phyloP scores from a whole-genome alignment of 2,113 vertebrate genomes.

The Callorhinus ursinus region DNA sequence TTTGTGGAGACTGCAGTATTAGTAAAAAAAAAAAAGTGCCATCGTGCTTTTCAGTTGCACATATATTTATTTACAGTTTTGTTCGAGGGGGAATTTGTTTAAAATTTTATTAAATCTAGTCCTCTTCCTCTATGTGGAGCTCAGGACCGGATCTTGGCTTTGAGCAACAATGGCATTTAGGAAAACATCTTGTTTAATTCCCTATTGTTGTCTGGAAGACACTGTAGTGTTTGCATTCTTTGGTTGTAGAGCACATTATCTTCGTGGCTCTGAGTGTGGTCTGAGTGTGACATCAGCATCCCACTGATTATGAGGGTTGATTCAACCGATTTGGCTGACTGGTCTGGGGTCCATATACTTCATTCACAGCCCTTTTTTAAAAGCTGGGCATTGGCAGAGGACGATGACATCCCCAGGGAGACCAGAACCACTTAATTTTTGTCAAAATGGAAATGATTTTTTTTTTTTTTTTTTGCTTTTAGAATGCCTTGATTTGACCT shows the following conservation, averaged over 20 bases:
- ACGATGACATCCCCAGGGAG: constrained; percentile 4
- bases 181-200: constrained; percentile 20
- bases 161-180: constrained; percentile 24
- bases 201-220: not conserved
- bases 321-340: constrained; percentile 13
- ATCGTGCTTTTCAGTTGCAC: constrained; percentile 62
- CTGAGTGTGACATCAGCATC: constrained; percentile 24
- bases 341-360: not conserved
- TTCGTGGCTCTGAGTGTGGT: not conserved
- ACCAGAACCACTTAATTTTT: constrained; percentile 54
- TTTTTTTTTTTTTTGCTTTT: constrained; percentile 33
- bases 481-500: not conserved
- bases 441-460: constrained; percentile 55
- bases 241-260: not conserved
- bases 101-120: constrained; percentile 50
- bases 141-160: not conserved
- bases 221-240: not conserved
- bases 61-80: constrained; percentile 65
- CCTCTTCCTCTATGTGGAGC: not conserved
- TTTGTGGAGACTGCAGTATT: constrained; percentile 46
- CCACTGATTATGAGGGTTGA: not conserved
- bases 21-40: constrained; percentile 63
- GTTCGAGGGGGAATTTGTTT: constrained; percentile 27
- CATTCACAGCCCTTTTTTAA: not conserved
- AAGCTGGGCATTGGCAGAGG: not conserved